These are phyloP conservation scores for Pangasius macronema DNA, from an alignment of 2,797 vertebrate genomes.

Conservation along the genomic window DNA sequence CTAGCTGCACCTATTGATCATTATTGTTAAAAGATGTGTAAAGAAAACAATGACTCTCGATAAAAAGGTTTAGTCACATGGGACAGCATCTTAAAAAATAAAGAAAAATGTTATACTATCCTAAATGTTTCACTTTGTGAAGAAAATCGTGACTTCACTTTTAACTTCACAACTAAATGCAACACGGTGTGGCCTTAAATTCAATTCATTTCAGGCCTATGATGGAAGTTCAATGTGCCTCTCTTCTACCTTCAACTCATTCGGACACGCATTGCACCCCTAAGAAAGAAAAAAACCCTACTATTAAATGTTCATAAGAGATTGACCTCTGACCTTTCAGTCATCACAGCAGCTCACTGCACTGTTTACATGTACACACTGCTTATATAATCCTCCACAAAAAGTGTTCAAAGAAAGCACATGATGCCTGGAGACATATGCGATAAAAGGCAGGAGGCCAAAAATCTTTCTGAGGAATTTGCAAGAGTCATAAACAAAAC, in stretches of 20 bases:
- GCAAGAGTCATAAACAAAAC: conserved; percentile 53
- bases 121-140: background rate
- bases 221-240: background rate
- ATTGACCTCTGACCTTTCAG: conserved; percentile 25
- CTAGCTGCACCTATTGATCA: conserved; percentile 12
- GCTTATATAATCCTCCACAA: conserved; percentile 59
- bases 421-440: conserved; percentile 51
- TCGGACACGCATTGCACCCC: background rate
- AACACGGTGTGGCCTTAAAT: background rate
- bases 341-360: conserved; percentile 25
- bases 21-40: background rate
- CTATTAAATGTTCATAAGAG: background rate
- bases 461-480: conserved; percentile 49
- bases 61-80: background rate
- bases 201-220: background rate
- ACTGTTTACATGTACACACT: conserved; percentile 59
- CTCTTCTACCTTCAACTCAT: background rate
- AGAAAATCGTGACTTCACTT: background rate
- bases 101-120: background rate
- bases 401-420: conserved; percentile 57
- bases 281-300: background rate
- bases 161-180: background rate
- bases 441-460: conserved; percentile 63
- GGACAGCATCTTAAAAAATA: background rate
- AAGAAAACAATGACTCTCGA: background rate